Evolutionary conservation across 2,888 invertebrate genomes (phyloP).

Genomic region (Phania funesta): DNA sequence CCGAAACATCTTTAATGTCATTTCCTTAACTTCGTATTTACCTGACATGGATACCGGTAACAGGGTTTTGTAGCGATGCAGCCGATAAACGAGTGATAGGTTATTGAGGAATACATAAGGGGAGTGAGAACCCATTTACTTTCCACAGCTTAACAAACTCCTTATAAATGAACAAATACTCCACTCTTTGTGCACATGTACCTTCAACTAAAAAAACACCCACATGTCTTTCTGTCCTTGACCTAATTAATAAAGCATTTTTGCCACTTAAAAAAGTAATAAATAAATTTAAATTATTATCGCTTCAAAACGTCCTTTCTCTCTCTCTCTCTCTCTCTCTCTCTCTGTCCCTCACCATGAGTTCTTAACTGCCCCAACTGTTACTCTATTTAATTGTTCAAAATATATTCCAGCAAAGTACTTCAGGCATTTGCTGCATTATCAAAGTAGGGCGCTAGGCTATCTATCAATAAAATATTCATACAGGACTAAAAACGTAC

Average conservation of each 20-base stretch:
- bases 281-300: constrained; percentile 34
- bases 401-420: neutral
- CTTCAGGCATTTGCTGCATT: constrained; percentile 20
- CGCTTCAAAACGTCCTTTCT: constrained; percentile 21
- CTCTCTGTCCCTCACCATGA: too few species aligned
- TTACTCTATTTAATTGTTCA: constrained; percentile 26
- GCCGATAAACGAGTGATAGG: too few species aligned
- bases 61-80: too few species aligned
- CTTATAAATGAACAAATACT: too few species aligned
- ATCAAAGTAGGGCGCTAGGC: constrained; percentile 69
- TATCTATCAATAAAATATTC: constrained; percentile 66
- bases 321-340: too few species aligned
- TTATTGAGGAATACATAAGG: too few species aligned
- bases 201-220: neutral
- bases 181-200: too few species aligned
- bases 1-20: too few species aligned
- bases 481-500: neutral
- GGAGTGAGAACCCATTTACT: too few species aligned
- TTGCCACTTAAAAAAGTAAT: neutral
- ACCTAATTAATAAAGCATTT: constrained; percentile 17
- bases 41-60: too few species aligned
- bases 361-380: constrained; percentile 27
- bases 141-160: too few species aligned
- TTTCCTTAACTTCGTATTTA: too few species aligned
- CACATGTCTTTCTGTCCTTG: constrained; percentile 31